Evolutionary conservation across 2,888 invertebrate genomes (phyloP), one percentile per base, ranked within the genome.

Genomic region (Apamea anceps): DNA sequence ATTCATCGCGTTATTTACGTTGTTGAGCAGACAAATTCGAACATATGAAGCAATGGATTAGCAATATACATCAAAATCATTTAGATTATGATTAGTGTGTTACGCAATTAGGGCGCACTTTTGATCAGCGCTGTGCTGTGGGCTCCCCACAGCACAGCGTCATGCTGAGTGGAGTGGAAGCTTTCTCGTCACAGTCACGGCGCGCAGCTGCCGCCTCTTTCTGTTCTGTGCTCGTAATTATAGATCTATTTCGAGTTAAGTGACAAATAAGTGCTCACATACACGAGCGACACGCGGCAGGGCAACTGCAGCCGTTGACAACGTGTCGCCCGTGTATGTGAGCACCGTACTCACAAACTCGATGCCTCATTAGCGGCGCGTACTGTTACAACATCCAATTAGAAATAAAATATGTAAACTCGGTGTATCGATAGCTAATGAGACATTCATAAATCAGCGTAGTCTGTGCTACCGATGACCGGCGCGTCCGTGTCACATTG

Each of bases 401-500:
- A 80, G 0, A 13, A 51, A n/a, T 32, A 48, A 13, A 51, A n/a
- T 32, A 48, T 77, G 57, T 68, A 80, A 72, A 72, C 45, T n/a
- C 51, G 15, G 1, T 8, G 63, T 85, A 85, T 71, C 85, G 48
- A 66, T 84, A 70, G 66, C 81, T 85, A 75, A 80, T 73, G 57
- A 68, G 66, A 60, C 72, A 60, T n/a, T 70, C 54, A 63, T 70
- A 63, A 71, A 70, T 45, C 63, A 62, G 32, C 5, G 65, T 1
- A 45, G 45, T 51, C 37, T 8, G 65, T 48, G 3, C 5, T 28
- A 45, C 51, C 21, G 60, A 6, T 66, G 80, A 70, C 76, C 60
- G 75, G 18, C 68, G 32, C 72, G 70, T 13, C 62, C n/a, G 62
- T 68, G 67, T 60, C 72, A 60, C n/a, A 15, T 25, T 4, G 63